These are phyloP conservation scores for Phaenicophaeus curvirostris DNA, from an alignment of 2,797 vertebrate genomes.

Conservation along the genomic window DNA sequence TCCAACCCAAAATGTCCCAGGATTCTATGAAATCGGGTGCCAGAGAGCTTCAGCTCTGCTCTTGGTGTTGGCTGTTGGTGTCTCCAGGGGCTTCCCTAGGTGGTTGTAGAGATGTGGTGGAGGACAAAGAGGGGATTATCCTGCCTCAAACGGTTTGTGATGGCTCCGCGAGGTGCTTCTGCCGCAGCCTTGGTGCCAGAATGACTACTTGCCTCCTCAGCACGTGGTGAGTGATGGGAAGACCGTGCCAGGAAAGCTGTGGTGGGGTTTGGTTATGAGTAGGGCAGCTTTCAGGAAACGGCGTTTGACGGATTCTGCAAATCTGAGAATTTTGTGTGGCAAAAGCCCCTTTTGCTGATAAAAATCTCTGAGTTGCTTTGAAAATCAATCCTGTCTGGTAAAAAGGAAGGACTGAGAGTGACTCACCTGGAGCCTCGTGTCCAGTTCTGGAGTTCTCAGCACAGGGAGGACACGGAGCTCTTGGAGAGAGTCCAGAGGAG, in stretches of 20 bases:
- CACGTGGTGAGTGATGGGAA: rapidly evolving
- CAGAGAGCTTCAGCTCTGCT: background rate
- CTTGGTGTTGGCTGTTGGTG: rapidly evolving
- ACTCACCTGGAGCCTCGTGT: no score
- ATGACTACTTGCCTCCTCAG: rapidly evolving
- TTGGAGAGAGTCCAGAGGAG: no score
- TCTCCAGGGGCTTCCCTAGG: background rate
- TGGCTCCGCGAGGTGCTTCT: rapidly evolving
- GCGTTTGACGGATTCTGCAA: background rate
- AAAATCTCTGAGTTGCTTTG: no score
- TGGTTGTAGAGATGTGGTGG: rapidly evolving
- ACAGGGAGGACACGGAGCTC: no score
- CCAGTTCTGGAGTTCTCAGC: no score
- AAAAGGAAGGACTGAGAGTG: background rate
- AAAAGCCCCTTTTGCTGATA: background rate
- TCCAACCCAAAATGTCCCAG: no score
- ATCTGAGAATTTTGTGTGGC: rapidly evolving
- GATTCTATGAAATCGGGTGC: background rate
- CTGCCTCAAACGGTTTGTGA: rapidly evolving
- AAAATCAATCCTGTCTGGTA: no score
- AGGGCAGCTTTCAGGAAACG: background rate
- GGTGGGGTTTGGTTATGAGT: background rate
- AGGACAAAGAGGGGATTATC: background rate
- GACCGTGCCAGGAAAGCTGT: background rate
- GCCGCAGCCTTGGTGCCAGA: background rate